Evolutionary conservation across 2,113 vertebrate genomes (phyloP).

Genomic region (Pan troglodytes): NHGRI_mPanTro3-v2.1_pri NC_086015.1:150765001-150765500

Average conservation of each 20-base stretch:
- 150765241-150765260: conserved; percentile 72
- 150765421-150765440: conserved; percentile 92
- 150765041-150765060: conserved; percentile 45
- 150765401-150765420: conserved; percentile 91
- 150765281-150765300: conserved; percentile 75
- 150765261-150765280: conserved; percentile 75
- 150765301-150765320: conserved; percentile 84
- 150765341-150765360: conserved; percentile 93
- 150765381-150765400: conserved; percentile 87
- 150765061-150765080: conserved; percentile 6
- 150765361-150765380: conserved; percentile 88
- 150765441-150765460: conserved; percentile 84
- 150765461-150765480: conserved; percentile 86
- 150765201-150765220: conserved; percentile 64
- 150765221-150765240: conserved; percentile 65
- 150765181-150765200: conserved; percentile 73
- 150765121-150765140: not conserved
- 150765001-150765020: conserved; percentile 44
- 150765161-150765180: not conserved
- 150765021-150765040: not conserved
- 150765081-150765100: conserved; percentile 28
- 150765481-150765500: conserved; percentile 88
- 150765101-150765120: conserved; percentile 55
- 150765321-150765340: conserved; percentile 87
- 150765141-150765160: conserved; percentile 48